These are phyloP conservation scores for Venustoraphidia nigricollis DNA, from an alignment of 2,888 invertebrate species.

Conservation along the genomic window DNA sequence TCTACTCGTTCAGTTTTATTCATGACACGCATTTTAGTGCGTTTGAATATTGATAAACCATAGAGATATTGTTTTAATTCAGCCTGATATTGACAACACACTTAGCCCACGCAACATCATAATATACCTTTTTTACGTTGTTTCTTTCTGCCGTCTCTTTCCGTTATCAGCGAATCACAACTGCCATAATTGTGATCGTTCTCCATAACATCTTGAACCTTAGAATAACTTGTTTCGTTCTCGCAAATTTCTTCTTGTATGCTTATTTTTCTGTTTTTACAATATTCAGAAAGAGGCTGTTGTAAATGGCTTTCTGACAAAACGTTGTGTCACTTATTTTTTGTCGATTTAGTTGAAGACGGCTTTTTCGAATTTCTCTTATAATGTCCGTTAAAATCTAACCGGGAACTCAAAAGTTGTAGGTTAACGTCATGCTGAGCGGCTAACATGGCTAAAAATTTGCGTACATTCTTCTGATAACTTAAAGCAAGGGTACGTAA, in stretches of 20 bases:
- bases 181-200: background rate
- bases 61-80: too few species aligned
- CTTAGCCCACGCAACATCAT: background rate
- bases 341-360: background rate
- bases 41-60: too few species aligned
- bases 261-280: too few species aligned
- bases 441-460: slow-evolving; percentile 70
- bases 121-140: background rate
- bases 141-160: background rate
- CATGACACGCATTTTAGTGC: too few species aligned
- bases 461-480: slow-evolving; percentile 74
- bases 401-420: slow-evolving; percentile 75
- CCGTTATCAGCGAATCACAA: background rate
- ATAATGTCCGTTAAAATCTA: slow-evolving; percentile 94
- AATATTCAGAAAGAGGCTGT: too few species aligned
- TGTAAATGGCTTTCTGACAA: too few species aligned
- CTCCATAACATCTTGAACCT: too few species aligned
- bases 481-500: slow-evolving; percentile 53
- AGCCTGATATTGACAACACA: background rate
- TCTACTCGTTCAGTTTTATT: too few species aligned
- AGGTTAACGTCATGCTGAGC: slow-evolving; percentile 73
- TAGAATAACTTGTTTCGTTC: too few species aligned
- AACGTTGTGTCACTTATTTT: too few species aligned
- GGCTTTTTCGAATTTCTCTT: slow-evolving; percentile 43
- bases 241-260: too few species aligned